Evolutionary conservation across 2,113 vertebrate species (phyloP).

Genomic region (Corydoras maculifer): DNA sequence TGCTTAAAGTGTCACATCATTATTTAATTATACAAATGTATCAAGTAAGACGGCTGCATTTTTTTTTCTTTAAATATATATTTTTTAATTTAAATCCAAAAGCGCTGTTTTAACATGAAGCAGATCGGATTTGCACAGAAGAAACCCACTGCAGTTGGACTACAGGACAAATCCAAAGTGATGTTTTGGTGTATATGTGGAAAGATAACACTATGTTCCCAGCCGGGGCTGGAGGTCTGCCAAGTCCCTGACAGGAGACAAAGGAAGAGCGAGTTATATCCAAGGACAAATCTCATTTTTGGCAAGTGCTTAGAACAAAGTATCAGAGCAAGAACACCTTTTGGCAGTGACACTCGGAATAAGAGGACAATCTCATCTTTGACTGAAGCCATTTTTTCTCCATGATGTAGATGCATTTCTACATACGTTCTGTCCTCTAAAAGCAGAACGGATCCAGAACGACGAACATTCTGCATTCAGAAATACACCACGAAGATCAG

Average conservation of each 20-base stretch:
- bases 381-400: constrained; percentile 71
- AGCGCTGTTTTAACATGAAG: constrained; percentile 19
- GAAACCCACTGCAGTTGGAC: constrained; percentile 30
- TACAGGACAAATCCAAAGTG: constrained; percentile 39
- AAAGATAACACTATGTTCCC: constrained; percentile 41
- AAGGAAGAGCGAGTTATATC: constrained; percentile 50
- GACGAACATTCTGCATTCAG: too few species aligned
- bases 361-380: constrained; percentile 58
- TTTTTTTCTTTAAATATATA: too few species aligned
- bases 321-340: constrained; percentile 70
- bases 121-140: constrained; percentile 33
- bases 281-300: constrained; percentile 76
- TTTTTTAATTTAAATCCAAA: background rate
- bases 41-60: too few species aligned
- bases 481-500: too few species aligned
- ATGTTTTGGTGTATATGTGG: constrained; percentile 36
- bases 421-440: constrained; percentile 25
- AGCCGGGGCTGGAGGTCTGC: constrained; percentile 43
- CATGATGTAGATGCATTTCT: constrained; percentile 63
- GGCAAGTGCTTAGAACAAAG: constrained; percentile 65
- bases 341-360: constrained; percentile 62
- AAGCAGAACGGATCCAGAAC: too few species aligned
- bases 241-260: constrained; percentile 48
- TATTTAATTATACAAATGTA: too few species aligned
- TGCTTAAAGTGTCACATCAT: too few species aligned